A percentile compares a stretch with the other conserved stretches of the same genome.
Evolutionary conservation across 1,140 invertebrate species (phyloP).

Genomic region (Acromyrmex echinatior): DNA sequence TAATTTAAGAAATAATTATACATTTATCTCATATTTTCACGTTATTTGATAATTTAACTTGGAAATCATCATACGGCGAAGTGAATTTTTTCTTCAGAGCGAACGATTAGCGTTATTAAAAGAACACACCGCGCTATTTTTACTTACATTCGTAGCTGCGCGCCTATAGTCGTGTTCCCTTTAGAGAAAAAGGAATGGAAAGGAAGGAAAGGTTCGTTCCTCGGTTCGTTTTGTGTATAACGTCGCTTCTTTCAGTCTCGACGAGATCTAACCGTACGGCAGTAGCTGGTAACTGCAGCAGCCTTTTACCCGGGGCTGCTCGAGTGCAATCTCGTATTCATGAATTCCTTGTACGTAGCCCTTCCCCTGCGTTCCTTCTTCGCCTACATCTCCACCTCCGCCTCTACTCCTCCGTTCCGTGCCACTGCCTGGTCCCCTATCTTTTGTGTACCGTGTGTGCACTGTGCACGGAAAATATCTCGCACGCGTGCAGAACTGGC

Average conservation of each 20-base stretch:
- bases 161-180: not conserved
- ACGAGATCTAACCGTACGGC: conserved; percentile 58
- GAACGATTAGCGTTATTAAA: conserved; percentile 40
- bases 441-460: conserved; percentile 2
- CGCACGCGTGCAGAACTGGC: not conserved
- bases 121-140: conserved; percentile 10
- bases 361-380: conserved; percentile 61
- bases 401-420: conserved; percentile 10
- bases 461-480: conserved; percentile 34
- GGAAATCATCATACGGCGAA: too few species aligned
- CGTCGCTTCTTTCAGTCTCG: conserved; percentile 64
- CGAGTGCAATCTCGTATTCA: conserved; percentile 81
- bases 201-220: conserved; percentile 29
- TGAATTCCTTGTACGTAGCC: conserved; percentile 79
- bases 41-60: not conserved
- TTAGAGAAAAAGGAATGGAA: conserved; percentile 5
- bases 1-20: not conserved
- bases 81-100: not conserved
- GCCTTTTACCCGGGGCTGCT: conserved; percentile 74
- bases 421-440: conserved; percentile 9
- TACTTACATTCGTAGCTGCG: not conserved
- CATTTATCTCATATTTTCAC: not conserved
- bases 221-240: conserved; percentile 48
- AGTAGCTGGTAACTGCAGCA: conserved; percentile 72
- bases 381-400: conserved; percentile 56